A percentile compares a stretch with the other conserved stretches of the same genome.
phyloP scores from a whole-genome alignment of 2,888 invertebrate species.

The Crepidodera aurea region DNA sequence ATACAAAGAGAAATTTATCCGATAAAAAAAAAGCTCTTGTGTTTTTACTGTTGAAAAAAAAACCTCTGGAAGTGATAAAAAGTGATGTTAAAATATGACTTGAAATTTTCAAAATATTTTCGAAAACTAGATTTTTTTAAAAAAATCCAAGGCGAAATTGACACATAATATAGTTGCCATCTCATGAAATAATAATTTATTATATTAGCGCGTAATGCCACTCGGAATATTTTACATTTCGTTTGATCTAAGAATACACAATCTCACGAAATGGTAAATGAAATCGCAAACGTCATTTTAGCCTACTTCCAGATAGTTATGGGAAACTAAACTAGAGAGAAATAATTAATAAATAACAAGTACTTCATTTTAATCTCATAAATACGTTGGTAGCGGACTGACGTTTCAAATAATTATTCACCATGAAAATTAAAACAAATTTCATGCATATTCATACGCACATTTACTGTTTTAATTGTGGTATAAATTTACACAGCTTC shows the following conservation, averaged over 20 bases:
- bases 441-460: slow-evolving; percentile 44
- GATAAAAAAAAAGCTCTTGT: too few species aligned
- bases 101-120: too few species aligned
- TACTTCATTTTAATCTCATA: slow-evolving; percentile 32
- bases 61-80: too few species aligned
- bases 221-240: background rate
- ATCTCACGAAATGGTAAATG: background rate
- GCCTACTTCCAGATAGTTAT: slow-evolving; percentile 9
- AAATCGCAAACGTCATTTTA: background rate
- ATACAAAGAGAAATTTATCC: too few species aligned
- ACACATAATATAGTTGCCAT: too few species aligned
- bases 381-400: slow-evolving; percentile 28
- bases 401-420: slow-evolving; percentile 37
- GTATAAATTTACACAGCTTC: slow-evolving; percentile 40
- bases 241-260: background rate
- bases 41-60: too few species aligned
- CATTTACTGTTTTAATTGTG: slow-evolving; percentile 44
- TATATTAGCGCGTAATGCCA: too few species aligned
- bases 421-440: slow-evolving; percentile 41
- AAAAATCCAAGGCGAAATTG: too few species aligned
- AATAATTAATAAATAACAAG: slow-evolving; percentile 32
- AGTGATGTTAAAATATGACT: too few species aligned
- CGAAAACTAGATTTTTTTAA: too few species aligned
- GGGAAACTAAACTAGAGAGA: slow-evolving; percentile 25
- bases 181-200: too few species aligned